phyloP scores from a whole-genome alignment of 2,888 invertebrate genomes.

The Drosophila robusta region DNA sequence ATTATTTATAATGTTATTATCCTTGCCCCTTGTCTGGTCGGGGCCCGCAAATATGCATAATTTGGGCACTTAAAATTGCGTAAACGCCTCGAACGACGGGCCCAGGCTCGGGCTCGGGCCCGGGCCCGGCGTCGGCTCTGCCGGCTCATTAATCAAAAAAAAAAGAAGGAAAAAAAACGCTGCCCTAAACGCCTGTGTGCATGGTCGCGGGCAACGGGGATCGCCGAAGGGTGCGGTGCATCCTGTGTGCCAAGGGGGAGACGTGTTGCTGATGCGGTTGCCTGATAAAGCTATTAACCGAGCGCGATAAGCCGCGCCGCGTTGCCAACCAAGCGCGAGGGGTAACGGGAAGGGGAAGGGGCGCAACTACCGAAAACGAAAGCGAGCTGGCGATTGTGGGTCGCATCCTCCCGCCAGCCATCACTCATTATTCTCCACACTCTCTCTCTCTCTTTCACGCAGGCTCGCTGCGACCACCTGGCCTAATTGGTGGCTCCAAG shows the following conservation, averaged over 20 bases:
- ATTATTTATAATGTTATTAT: constrained; percentile 75
- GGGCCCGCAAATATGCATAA: constrained; percentile 56
- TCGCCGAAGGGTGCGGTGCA: constrained; percentile 16
- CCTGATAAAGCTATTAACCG: constrained; percentile 83
- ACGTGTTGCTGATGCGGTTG: constrained; percentile 60
- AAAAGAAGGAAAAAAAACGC: constrained; percentile 9
- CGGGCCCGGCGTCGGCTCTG: constrained; percentile 34
- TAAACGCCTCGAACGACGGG: constrained; percentile 49
- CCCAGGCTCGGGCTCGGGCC: background rate
- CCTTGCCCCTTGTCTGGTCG: constrained; percentile 32
- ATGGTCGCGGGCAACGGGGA: background rate
- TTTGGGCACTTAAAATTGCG: constrained; percentile 81
- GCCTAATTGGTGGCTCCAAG: constrained; percentile 97
- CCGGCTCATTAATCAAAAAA: constrained; percentile 81
- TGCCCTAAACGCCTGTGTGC: constrained; percentile 48
- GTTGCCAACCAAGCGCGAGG: too few relatives aligned
- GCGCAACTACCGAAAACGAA: constrained; percentile 30
- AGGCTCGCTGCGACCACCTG: constrained; percentile 95
- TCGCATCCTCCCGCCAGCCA: constrained; percentile 21
- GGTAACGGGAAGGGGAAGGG: background rate
- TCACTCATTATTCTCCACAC: constrained; percentile 22
- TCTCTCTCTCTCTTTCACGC: constrained; percentile 57
- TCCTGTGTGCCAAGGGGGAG: background rate
- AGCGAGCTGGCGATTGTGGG: constrained; percentile 34
- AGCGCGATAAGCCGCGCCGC: constrained; percentile 49